Percentiles rank a stretch among this genome's conserved stretches.
phyloP scores from a whole-genome alignment of 1,140 invertebrate genomes.

The Thaumetopoea pityocampa region DNA sequence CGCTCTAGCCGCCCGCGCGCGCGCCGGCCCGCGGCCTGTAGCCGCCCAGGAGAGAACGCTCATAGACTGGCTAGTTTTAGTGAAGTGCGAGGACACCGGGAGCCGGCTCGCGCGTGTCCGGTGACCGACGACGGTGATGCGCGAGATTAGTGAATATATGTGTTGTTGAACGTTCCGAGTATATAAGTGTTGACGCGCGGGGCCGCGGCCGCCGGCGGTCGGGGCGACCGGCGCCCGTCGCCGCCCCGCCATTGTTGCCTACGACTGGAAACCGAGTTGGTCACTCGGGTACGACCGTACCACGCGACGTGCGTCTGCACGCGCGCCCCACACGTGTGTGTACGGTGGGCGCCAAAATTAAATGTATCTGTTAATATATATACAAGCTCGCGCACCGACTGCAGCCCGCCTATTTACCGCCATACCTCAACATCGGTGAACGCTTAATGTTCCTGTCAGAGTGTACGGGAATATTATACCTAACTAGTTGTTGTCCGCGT shows the following conservation, averaged over 20 bases:
- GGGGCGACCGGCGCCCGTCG: slow-evolving; percentile 20
- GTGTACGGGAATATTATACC: no score
- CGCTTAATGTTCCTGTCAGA: no score
- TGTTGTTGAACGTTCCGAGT: slow-evolving; percentile 73
- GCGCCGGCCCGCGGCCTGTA: slow-evolving; percentile 22
- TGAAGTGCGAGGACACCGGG: slow-evolving; percentile 62
- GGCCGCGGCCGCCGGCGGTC: slow-evolving; percentile 20
- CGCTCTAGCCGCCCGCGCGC: slow-evolving; percentile 40
- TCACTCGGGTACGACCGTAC: slow-evolving; percentile 61
- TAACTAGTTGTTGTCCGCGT: no score
- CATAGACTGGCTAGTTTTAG: slow-evolving; percentile 74
- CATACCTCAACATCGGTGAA: no score
- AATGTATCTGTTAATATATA: no score
- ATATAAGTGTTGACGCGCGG: slow-evolving; percentile 66
- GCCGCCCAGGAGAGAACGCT: slow-evolving; percentile 57
- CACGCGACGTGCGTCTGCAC: slow-evolving; percentile 49
- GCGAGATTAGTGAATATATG: slow-evolving; percentile 72
- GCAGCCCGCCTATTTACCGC: no score
- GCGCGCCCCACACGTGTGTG: slow-evolving; percentile 57
- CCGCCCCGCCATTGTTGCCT: slow-evolving; percentile 38
- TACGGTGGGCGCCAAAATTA: no score
- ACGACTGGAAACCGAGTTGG: slow-evolving; percentile 61
- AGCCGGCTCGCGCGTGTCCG: slow-evolving; percentile 54
- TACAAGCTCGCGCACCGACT: no score
- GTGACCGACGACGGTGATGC: slow-evolving; percentile 51